phyloP scores from a whole-genome alignment of 2,888 invertebrate genomes.

The Andricus quercusramuli region DNA sequence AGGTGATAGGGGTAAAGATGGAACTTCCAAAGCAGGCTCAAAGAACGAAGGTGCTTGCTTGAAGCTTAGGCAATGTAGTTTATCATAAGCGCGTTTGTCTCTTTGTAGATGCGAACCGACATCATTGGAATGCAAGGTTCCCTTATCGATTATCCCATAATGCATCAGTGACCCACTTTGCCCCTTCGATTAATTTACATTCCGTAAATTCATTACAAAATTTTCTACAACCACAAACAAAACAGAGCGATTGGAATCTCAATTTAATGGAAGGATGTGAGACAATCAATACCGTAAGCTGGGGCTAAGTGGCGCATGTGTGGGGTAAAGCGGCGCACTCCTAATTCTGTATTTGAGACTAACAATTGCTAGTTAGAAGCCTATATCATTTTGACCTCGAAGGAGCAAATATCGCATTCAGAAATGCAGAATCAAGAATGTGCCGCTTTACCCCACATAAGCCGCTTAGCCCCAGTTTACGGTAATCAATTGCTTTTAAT shows the following conservation, averaged over 20 bases:
- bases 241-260: neutral
- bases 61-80: constrained; percentile 66
- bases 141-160: neutral
- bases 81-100: constrained; percentile 61
- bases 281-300: too few relatives aligned
- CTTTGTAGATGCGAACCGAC: neutral
- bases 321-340: too few relatives aligned
- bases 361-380: too few relatives aligned
- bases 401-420: too few relatives aligned
- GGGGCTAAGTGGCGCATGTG: too few relatives aligned
- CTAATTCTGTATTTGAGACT: too few relatives aligned
- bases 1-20: constrained; percentile 49
- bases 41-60: constrained; percentile 65
- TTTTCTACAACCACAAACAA: neutral
- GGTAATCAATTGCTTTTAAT: too few relatives aligned
- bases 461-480: too few relatives aligned
- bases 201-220: neutral
- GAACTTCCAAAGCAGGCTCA: constrained; percentile 53
- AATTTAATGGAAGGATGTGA: neutral
- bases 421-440: too few relatives aligned
- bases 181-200: neutral
- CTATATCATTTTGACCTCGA: too few relatives aligned
- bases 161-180: neutral
- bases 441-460: too few relatives aligned
- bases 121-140: constrained; percentile 35